Conservation (phyloP, 1,140 invertebrate species). For the Drosophila fuyamai region DNA sequence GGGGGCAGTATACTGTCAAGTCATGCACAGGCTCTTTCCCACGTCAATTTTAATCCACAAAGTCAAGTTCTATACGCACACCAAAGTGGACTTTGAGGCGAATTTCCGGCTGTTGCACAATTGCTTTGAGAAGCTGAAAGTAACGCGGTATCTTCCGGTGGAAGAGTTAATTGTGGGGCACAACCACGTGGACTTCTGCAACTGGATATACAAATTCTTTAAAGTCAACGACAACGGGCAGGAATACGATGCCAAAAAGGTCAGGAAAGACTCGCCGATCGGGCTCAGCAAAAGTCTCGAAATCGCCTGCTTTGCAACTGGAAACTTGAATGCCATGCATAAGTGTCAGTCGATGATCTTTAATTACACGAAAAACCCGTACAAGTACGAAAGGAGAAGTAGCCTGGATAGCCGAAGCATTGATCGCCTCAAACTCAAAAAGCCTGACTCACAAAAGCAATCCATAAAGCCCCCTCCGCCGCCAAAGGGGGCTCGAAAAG, state of each 20-base stretch:
- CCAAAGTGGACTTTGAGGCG: neutral
- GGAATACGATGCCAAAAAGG: constrained; percentile 6
- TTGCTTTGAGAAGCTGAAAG: neutral
- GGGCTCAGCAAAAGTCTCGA: neutral
- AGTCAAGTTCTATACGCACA: constrained; percentile 4
- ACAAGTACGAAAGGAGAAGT: neutral
- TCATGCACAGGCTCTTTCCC: constrained; percentile 6
- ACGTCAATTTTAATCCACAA: neutral
- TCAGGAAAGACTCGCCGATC: neutral
- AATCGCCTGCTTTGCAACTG: neutral
- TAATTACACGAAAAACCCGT: neutral
- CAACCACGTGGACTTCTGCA: constrained; percentile 1
- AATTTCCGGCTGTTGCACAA: neutral
- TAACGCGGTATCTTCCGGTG: neutral
- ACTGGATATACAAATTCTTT: constrained; percentile 5
- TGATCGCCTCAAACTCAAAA: neutral
- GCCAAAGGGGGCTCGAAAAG: neutral
- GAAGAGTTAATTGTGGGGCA: neutral
- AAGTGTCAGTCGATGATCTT: constrained; percentile 5
- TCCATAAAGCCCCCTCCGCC: neutral
- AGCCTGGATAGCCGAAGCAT: neutral
- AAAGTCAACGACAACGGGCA: neutral
- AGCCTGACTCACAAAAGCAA: neutral
- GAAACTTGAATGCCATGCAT: neutral
- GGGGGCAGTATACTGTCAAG: constrained; percentile 4